Conservation (phyloP, 2,888 invertebrate species). For the Parnassius glacialis region DNA sequence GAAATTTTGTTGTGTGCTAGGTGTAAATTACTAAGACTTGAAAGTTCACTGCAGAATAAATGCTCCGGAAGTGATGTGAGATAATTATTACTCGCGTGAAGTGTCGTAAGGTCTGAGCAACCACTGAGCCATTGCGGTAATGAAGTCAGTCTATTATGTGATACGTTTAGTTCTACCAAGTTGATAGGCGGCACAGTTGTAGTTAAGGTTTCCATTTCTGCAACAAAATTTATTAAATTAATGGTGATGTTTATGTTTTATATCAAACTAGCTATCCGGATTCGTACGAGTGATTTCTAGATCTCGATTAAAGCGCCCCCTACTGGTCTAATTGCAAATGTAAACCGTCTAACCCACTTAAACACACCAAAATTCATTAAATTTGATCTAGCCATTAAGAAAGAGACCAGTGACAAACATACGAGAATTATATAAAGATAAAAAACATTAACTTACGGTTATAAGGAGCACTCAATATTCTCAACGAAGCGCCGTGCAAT, state of each 20-base stretch:
- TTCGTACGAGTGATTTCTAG: too few relatives aligned
- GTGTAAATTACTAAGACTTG: conserved; percentile 86
- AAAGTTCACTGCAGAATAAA: conserved; percentile 87
- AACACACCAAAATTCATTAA: too few relatives aligned
- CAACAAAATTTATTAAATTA: conserved; percentile 4
- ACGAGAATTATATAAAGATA: too few relatives aligned
- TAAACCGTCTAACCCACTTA: too few relatives aligned
- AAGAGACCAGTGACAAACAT: too few relatives aligned
- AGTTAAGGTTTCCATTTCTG: conserved; percentile 87
- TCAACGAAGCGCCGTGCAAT: conserved; percentile 87
- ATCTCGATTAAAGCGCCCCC: too few relatives aligned
- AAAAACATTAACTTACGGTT: conserved; percentile 82
- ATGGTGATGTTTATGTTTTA: neutral
- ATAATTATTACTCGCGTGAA: conserved; percentile 88
- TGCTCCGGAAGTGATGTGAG: conserved; percentile 86
- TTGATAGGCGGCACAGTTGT: conserved; percentile 86
- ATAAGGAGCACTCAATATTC: conserved; percentile 89
- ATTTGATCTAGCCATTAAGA: too few relatives aligned
- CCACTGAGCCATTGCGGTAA: conserved; percentile 90
- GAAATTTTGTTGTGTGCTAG: conserved; percentile 89
- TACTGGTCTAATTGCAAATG: too few relatives aligned
- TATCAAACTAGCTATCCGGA: too few relatives aligned
- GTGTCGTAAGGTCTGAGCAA: conserved; percentile 85
- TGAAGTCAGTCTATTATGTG: conserved; percentile 86
- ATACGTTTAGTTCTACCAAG: conserved; percentile 88